Conservation (phyloP, 2,797 vertebrate species). For the Myripristis murdjan region DNA sequence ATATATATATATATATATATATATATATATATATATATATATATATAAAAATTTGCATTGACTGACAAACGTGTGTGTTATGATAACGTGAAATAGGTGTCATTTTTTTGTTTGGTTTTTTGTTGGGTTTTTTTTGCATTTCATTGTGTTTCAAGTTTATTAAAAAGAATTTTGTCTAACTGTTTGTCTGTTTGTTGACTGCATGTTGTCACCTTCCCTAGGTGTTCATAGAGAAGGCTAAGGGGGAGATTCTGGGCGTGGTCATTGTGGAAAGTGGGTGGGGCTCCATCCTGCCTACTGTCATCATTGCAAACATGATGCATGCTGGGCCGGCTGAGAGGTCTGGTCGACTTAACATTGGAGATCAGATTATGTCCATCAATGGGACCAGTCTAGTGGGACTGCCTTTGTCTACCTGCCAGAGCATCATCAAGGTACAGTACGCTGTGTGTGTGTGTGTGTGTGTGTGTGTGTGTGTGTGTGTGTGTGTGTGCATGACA, state of each 20-base stretch:
- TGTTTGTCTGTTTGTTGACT: conserved; percentile 19
- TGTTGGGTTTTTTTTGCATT: too few relatives aligned
- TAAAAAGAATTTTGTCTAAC: background rate
- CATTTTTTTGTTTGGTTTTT: too few relatives aligned
- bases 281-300: conserved; percentile 97
- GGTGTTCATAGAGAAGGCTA: conserved; percentile 96
- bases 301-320: conserved; percentile 99
- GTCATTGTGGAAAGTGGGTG: conserved; percentile 98
- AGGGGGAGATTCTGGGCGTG: conserved; percentile 95
- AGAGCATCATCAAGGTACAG: conserved; percentile 97
- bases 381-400: conserved; percentile 97
- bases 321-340: conserved; percentile 95
- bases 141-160: background rate
- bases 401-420: conserved; percentile 95
- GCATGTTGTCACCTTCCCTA: conserved; percentile 55
- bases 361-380: conserved; percentile 99
- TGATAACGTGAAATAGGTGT: background rate
- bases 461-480: background rate
- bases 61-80: too few relatives aligned
- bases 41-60: too few relatives aligned
- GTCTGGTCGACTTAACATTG: conserved; percentile 94
- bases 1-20: too few relatives aligned
- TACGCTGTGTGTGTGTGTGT: background rate
- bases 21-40: too few relatives aligned
- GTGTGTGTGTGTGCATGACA: too few relatives aligned